A percentile compares a stretch with the other conserved stretches of the same genome.
Conservation (phyloP, 2,113 vertebrate species). For the Verasper variegatus region DNA sequence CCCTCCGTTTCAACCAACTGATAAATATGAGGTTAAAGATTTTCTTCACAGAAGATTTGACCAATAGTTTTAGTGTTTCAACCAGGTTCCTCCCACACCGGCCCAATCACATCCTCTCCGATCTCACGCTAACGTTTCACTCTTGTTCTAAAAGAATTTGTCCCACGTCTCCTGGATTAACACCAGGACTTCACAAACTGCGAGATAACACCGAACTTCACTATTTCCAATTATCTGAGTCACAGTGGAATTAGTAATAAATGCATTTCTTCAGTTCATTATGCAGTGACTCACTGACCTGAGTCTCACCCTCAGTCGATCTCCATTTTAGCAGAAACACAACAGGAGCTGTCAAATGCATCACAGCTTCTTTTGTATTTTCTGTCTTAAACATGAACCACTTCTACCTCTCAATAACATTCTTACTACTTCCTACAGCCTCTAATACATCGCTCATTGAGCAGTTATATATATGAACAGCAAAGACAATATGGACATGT, state of each 20-base stretch:
- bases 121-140: neutral
- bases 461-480: neutral
- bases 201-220: too few relatives aligned
- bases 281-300: constrained; percentile 27
- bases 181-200: too few relatives aligned
- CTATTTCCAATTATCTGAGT: constrained; percentile 16
- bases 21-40: constrained; percentile 29
- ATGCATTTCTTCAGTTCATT: neutral
- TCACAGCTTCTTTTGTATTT: neutral
- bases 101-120: constrained; percentile 6
- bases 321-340: neutral
- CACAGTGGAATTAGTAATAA: constrained; percentile 8
- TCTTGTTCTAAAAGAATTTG: neutral
- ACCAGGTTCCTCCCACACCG: neutral
- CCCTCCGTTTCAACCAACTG: neutral
- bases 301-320: neutral
- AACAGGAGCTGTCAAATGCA: constrained; percentile 3
- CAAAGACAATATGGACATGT: neutral
- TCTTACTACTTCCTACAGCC: constrained; percentile 20
- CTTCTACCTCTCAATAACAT: constrained; percentile 22
- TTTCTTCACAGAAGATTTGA: constrained; percentile 57
- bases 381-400: constrained; percentile 23
- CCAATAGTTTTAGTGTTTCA: constrained; percentile 42
- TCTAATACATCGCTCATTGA: neutral
- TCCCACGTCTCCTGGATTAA: too few relatives aligned